Evolutionary conservation across 2,888 invertebrate species (phyloP).

Genomic region (Metellina segmentata): DNA sequence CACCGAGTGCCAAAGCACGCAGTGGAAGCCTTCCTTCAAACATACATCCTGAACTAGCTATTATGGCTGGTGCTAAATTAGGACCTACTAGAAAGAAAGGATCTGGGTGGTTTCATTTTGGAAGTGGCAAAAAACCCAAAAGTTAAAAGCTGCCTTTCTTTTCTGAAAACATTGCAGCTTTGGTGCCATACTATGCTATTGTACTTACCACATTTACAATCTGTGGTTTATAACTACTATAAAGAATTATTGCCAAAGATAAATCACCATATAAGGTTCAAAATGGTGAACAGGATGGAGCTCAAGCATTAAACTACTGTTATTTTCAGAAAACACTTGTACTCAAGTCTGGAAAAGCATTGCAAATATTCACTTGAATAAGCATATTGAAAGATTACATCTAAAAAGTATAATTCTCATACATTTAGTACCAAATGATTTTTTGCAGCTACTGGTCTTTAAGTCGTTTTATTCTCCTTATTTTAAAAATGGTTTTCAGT

Average conservation of each 20-base stretch:
- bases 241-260: slow-evolving; percentile 16
- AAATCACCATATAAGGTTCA: neutral
- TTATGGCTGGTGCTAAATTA: slow-evolving; percentile 71
- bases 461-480: neutral
- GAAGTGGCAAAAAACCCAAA: slow-evolving; percentile 77
- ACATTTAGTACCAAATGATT: no score
- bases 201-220: slow-evolving; percentile 43
- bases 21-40: slow-evolving; percentile 78
- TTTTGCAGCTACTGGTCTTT: neutral
- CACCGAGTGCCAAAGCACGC: slow-evolving; percentile 75
- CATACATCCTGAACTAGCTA: slow-evolving; percentile 76
- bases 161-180: slow-evolving; percentile 42
- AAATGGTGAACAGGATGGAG: neutral
- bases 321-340: slow-evolving; percentile 1
- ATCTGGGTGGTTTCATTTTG: slow-evolving; percentile 78
- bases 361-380: neutral
- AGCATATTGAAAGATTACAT: neutral
- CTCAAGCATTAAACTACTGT: neutral
- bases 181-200: slow-evolving; percentile 68
- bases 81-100: slow-evolving; percentile 76
- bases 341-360: neutral
- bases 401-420: no score
- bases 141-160: slow-evolving; percentile 57
- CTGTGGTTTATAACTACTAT: neutral
- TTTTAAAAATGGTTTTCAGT: neutral